These are phyloP conservation scores for Calliopsis andreniformis DNA, from an alignment of 1,140 invertebrate genomes.

Conservation along the genomic window DNA sequence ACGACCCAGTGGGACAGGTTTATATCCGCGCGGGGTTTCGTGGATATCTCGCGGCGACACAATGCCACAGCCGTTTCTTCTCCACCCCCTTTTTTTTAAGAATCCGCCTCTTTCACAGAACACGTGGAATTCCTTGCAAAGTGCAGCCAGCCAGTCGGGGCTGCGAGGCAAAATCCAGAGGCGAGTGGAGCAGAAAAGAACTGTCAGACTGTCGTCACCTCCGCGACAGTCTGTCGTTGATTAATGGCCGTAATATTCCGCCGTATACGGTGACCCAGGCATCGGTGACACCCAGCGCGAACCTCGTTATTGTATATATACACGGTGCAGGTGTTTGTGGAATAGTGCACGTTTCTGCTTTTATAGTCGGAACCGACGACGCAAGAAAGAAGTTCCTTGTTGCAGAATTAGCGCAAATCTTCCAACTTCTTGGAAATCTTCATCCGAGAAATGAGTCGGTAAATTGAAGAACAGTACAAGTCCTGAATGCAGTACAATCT, in stretches of 20 bases:
- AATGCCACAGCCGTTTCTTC: conserved; percentile 54
- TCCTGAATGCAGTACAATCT: no score
- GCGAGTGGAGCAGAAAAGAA: conserved; percentile 61
- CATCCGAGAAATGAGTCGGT: not conserved
- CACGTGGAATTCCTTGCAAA: conserved; percentile 62
- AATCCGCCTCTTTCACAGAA: conserved; percentile 60
- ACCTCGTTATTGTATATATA: conserved; percentile 51
- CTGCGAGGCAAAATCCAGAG: conserved; percentile 57
- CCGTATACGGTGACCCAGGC: conserved; percentile 63
- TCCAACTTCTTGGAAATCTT: conserved; percentile 47
- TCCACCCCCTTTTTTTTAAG: conserved; percentile 24
- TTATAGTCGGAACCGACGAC: conserved; percentile 33
- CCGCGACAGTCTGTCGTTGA: conserved; percentile 64
- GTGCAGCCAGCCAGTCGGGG: conserved; percentile 41
- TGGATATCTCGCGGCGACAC: conserved; percentile 48
- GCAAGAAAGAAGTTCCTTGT: conserved; percentile 49
- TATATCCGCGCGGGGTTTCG: conserved; percentile 45
- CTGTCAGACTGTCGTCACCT: conserved; percentile 69
- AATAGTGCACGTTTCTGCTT: conserved; percentile 23
- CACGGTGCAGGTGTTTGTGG: conserved; percentile 22
- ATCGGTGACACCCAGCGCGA: conserved; percentile 38
- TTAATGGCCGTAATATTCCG: conserved; percentile 68
- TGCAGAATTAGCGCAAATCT: conserved; percentile 51
- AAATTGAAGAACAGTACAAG: no score
- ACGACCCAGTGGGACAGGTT: conserved; percentile 46